Evolutionary conservation across 2,797 vertebrate species (phyloP), one percentile per base, ranked within the genome.

Genomic region (Huso huso): DNA sequence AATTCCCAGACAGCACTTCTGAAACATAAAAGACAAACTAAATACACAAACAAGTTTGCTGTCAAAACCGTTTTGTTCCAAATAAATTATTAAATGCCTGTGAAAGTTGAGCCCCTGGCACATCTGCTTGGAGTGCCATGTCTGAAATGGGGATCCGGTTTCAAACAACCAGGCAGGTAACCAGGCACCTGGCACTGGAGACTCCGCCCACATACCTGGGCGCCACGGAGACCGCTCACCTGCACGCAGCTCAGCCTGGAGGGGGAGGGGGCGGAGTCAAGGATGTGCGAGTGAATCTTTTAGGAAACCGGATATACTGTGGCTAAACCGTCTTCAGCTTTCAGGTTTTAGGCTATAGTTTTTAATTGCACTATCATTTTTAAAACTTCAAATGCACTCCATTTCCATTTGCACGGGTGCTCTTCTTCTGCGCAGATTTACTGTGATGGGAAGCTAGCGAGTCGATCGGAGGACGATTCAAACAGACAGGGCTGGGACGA

Each of bases 1-100:
- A 37, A 9, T 55, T 55, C n/a, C 53, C n/a, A 55, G 53, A 37
- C 37, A 37, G 53, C 53, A 55, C 53, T 55, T 55, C 9, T 55
- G 53, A 55, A 55, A 10, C n/a, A n/a, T 55, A 10, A 55, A 55
- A 55, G 53, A 55, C 10, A 55, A 55, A 55, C 53, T 55, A 4
- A 55, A 55, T n/a, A 55, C 53, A 10, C 9, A n/a, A 6, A 55
- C 53, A 55, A 55, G 53, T 55, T 55, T 55, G 10, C 53, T 55
- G 53, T 55, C 53, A 55, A 55, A 55, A 55, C 53, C 53, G n/a
- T 55, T 55, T 55, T 55, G 53, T 55, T n/a, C 53, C n/a, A 55
- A 55, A 55, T 55, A 55, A 55, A 55, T 55, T 55, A 55, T 55
- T 55, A 55, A 55, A 55, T 55, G 10, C 3, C 9, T n/a, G 52